A percentile compares a stretch with the other conserved stretches of the same genome.
These are phyloP conservation scores for Cisticola juncidis DNA, from an alignment of 2,113 vertebrate genomes.

Conservation along the genomic window DNA sequence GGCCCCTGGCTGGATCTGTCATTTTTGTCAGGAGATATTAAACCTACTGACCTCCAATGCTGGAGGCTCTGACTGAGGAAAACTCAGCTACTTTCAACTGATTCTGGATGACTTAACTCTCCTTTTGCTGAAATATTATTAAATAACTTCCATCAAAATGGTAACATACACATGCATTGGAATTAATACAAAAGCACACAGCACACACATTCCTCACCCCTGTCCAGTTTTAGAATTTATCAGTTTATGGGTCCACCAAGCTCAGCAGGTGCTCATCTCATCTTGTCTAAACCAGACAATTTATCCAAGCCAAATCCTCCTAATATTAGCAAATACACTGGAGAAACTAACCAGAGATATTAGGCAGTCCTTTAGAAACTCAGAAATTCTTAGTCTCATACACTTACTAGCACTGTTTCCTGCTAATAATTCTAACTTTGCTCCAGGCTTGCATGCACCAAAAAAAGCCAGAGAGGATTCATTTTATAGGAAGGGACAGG, in stretches of 20 bases:
- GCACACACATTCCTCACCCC: not conserved
- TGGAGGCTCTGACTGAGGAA: not conserved
- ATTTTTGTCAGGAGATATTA: slow-evolving; percentile 1
- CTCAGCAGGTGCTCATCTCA: not conserved
- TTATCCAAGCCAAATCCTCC: not conserved
- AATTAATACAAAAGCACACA: not conserved
- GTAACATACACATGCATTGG: not conserved
- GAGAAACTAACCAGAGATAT: not conserved
- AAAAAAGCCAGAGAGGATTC: not conserved
- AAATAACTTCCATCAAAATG: not conserved
- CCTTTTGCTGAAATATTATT: not conserved
- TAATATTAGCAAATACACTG: not conserved
- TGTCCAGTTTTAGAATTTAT: not conserved
- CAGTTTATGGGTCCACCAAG: not conserved
- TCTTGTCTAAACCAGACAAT: not conserved
- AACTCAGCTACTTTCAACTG: not conserved
- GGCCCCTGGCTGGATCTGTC: not conserved
- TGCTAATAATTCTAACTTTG: not conserved
- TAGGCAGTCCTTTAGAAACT: not conserved
- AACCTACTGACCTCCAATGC: not conserved
- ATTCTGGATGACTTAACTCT: not conserved
- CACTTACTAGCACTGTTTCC: not conserved
- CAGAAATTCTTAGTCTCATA: not conserved
- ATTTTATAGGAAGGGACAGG: not conserved
- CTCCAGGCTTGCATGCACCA: not conserved